These are phyloP conservation scores for Selene dorsalis DNA, from an alignment of 2,797 vertebrate species.

Conservation along the genomic window DNA sequence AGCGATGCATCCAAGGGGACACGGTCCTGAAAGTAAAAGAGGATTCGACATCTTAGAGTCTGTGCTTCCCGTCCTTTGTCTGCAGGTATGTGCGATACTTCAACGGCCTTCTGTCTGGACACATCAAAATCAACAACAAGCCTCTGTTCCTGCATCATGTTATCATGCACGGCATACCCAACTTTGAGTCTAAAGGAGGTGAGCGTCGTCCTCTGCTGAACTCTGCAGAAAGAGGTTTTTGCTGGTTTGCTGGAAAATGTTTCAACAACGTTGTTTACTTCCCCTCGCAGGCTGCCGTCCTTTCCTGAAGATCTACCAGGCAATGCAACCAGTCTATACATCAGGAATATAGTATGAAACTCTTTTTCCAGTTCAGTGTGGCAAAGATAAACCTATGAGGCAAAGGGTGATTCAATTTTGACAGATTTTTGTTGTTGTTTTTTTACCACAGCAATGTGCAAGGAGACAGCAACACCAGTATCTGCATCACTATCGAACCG, in stretches of 20 bases:
- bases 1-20: background rate
- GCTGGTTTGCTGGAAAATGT: background rate
- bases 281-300: slow-evolving; percentile 90
- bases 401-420: background rate
- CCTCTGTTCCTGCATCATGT: slow-evolving; percentile 96
- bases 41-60: background rate
- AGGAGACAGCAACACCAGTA: slow-evolving; percentile 95
- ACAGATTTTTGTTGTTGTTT: background rate
- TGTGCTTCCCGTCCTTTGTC: background rate
- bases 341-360: slow-evolving; percentile 94
- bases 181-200: slow-evolving; percentile 97
- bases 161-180: slow-evolving; percentile 98
- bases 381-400: background rate
- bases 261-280: background rate
- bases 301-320: slow-evolving; percentile 98
- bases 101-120: slow-evolving; percentile 94
- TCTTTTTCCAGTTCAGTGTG: slow-evolving; percentile 24
- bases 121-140: slow-evolving; percentile 99
- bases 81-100: slow-evolving; percentile 95
- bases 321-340: slow-evolving; percentile 97
- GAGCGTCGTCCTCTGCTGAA: slow-evolving; percentile 19
- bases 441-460: slow-evolving; percentile 88
- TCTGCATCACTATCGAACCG: slow-evolving; percentile 96
- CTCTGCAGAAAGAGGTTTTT: background rate
- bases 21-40: background rate